phyloP scores from a whole-genome alignment of 2,113 vertebrate species.

The Pyrgilauda ruficollis region DNA sequence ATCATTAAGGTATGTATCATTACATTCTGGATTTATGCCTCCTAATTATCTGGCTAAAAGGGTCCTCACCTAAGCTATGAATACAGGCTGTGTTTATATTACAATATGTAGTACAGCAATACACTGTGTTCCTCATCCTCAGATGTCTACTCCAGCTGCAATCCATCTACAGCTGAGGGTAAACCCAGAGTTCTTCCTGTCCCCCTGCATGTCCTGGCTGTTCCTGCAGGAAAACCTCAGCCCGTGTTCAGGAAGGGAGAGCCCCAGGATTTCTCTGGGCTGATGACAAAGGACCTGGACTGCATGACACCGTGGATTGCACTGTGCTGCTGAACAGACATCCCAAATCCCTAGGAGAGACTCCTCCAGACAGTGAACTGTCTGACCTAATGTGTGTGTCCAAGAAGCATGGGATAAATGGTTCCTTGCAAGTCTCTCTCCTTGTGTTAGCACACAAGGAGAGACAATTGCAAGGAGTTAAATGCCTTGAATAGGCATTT shows the following conservation, averaged over 20 bases:
- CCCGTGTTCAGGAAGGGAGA: rapidly evolving
- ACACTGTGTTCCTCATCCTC: neutral
- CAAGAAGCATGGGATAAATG: neutral
- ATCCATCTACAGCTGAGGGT: neutral
- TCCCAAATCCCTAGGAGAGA: neutral
- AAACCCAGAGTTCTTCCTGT: neutral
- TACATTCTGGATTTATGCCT: neutral
- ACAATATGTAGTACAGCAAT: neutral
- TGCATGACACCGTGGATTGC: neutral
- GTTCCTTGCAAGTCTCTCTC: neutral
- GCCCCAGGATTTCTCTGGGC: neutral
- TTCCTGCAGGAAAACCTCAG: neutral
- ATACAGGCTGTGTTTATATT: neutral
- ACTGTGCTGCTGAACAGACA: neutral
- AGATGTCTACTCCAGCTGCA: neutral
- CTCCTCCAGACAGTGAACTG: neutral
- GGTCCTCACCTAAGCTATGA: neutral
- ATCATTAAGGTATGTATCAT: neutral
- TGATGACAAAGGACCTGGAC: neutral
- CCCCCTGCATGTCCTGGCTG: neutral
- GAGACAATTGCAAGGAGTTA: too few species aligned
- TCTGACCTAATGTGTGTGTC: neutral
- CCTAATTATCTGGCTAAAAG: neutral
- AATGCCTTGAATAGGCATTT: neutral
- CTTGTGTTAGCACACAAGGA: neutral